Evolutionary conservation across 2,113 vertebrate genomes (phyloP).

Genomic region (Danionella cerebrum): DNA sequence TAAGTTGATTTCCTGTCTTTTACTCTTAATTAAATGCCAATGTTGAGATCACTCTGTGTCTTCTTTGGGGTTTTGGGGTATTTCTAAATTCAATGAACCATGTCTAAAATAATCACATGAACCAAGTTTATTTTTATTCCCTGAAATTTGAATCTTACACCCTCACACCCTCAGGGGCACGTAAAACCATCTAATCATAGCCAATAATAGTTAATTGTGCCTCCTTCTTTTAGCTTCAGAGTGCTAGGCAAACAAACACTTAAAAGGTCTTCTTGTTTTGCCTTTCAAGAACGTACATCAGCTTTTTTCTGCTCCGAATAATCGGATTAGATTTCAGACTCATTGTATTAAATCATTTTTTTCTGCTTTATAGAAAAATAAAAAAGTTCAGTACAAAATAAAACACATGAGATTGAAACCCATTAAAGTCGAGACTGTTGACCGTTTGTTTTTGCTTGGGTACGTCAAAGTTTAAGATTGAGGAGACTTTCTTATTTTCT

Average conservation of each 20-base stretch:
- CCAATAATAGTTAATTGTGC: not conserved
- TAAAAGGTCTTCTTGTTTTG: not conserved
- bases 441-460: slow-evolving; percentile 17
- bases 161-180: not conserved
- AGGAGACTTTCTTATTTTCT: slow-evolving; percentile 22
- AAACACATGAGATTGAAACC: too few species aligned
- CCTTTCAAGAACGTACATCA: not conserved
- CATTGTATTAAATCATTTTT: too few species aligned
- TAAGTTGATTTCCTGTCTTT: slow-evolving; percentile 44
- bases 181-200: not conserved
- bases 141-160: not conserved
- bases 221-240: not conserved
- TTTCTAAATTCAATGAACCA: not conserved
- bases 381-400: not conserved
- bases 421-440: not conserved
- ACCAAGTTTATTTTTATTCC: not conserved
- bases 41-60: slow-evolving; percentile 30
- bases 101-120: not conserved
- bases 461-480: not conserved
- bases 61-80: not conserved
- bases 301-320: too few species aligned
- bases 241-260: not conserved
- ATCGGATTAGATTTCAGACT: too few species aligned
- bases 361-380: too few species aligned
- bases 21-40: slow-evolving; percentile 53